Evolutionary conservation across 2,113 vertebrate species (phyloP).

Genomic region (Laticauda laticaudata): DNA sequence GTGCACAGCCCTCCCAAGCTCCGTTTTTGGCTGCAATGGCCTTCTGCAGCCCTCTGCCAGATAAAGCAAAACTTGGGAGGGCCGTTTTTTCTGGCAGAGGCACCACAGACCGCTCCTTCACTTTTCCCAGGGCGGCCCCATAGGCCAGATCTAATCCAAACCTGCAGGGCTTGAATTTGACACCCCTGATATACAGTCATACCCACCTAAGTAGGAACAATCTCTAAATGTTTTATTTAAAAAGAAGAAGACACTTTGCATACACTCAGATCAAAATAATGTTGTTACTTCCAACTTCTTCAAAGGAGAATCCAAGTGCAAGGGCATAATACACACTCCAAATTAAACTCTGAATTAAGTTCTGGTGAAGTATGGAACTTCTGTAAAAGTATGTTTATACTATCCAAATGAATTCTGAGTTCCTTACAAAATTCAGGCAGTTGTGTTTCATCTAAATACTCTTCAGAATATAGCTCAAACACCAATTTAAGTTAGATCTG

Average conservation of each 20-base stretch:
- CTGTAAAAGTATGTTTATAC: not conserved
- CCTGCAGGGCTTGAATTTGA: too few relatives aligned
- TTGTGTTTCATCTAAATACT: not conserved
- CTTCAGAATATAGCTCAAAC: not conserved
- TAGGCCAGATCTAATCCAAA: too few relatives aligned
- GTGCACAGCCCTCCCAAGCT: too few relatives aligned
- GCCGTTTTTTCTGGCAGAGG: too few relatives aligned
- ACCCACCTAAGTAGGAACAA: not conserved
- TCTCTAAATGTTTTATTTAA: not conserved
- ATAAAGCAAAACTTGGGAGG: too few relatives aligned
- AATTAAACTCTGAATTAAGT: not conserved
- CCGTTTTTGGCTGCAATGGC: too few relatives aligned
- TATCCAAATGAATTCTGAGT: not conserved
- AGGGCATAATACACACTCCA: not conserved
- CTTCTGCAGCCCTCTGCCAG: too few relatives aligned
- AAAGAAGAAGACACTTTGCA: not conserved
- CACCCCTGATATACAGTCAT: not conserved
- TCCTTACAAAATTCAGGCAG: not conserved
- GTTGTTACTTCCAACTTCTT: not conserved
- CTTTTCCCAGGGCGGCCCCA: too few relatives aligned
- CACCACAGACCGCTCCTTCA: too few relatives aligned
- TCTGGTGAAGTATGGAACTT: too few relatives aligned
- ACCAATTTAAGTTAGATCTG: not conserved
- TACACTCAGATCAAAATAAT: not conserved
- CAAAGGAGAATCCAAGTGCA: not conserved